These are phyloP conservation scores for Caenorhabditis virilis DNA, from an alignment of 2,888 invertebrate genomes.

Conservation along the genomic window DNA sequence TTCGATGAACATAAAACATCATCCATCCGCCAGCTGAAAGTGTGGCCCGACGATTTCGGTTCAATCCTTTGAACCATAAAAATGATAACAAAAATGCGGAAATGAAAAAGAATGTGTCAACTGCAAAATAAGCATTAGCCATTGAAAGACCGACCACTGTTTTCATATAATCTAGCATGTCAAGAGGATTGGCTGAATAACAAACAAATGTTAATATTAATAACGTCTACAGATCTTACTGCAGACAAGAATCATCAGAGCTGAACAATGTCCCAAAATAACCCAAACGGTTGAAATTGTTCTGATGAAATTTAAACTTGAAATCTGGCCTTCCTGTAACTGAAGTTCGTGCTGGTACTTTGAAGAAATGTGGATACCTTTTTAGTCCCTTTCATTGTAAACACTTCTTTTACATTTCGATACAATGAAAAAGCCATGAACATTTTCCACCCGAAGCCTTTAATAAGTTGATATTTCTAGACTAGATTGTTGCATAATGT, in stretches of 20 bases:
- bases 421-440: constrained; percentile 46
- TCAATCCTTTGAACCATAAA: constrained; percentile 35
- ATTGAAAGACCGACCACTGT: constrained; percentile 24
- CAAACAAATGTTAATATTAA: neutral
- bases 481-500: too few relatives aligned
- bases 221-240: constrained; percentile 11
- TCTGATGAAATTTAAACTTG: constrained; percentile 32
- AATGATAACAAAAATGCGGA: constrained; percentile 37
- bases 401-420: constrained; percentile 46
- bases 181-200: constrained; percentile 42
- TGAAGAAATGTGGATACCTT: neutral
- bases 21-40: constrained; percentile 44
- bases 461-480: too few relatives aligned
- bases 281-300: constrained; percentile 43
- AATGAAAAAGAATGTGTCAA: constrained; percentile 47
- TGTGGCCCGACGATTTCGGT: constrained; percentile 7
- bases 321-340: constrained; percentile 33
- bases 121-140: constrained; percentile 42
- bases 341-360: too few relatives aligned
- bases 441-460: too few relatives aligned
- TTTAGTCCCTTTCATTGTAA: constrained; percentile 9
- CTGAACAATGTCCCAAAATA: constrained; percentile 37
- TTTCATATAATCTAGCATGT: constrained; percentile 30
- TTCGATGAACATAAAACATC: constrained; percentile 56
- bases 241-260: constrained; percentile 17